Base-by-base conservation (phyloP, 2,888 invertebrate genomes). In the Achlya flavicornis region DNA sequence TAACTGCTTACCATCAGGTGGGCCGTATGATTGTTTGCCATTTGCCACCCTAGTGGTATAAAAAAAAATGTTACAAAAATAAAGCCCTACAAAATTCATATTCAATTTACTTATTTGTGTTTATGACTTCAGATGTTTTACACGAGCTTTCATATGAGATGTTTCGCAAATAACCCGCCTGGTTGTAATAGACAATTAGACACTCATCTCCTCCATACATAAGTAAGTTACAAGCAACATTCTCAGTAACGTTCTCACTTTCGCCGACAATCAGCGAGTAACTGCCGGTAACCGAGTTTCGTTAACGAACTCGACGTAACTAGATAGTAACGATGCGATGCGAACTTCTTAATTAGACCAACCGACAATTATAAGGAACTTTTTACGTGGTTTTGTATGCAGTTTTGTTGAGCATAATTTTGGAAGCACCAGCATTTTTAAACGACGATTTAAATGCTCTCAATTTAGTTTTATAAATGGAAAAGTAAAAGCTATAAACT, bases 291-390 rank as follows among this genome's bases (percentile, higher is more conserved):
- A 89, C 88, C 81, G 84, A 86, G 88, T 89, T 88, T 81, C 79
- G 74, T 87, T 91, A 91, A 90, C 89, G 89, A 91, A 90, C 90
- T 87, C 79, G 77, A 79, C 80, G 81, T 88, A 89, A 90, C 89
- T 88, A 82, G 86, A 84, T 84, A 86, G 85, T 89, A 88, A 88
- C 88, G 88, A 88, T 73, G 81, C 79, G 76, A 80, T 80, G 74
- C 75, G 79, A 84, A 89, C 87, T 88, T 85, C 87, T 84, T 87
- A 91, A 91, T 90, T 90, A 90, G 82, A 78, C 76, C 78, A 81
- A 80, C 80, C 77, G 80, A 81, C 81, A 70, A 86, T 82, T 84
- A 85, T 77, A 71, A 78, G 66, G 74, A 80, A 79, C 71, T 80
- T 86, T 87, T 85, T 79, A 72, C 67, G 65, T 32, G 61, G 70